Conservation (phyloP, 2,113 vertebrate species). For the Vulpes vulpes region DNA sequence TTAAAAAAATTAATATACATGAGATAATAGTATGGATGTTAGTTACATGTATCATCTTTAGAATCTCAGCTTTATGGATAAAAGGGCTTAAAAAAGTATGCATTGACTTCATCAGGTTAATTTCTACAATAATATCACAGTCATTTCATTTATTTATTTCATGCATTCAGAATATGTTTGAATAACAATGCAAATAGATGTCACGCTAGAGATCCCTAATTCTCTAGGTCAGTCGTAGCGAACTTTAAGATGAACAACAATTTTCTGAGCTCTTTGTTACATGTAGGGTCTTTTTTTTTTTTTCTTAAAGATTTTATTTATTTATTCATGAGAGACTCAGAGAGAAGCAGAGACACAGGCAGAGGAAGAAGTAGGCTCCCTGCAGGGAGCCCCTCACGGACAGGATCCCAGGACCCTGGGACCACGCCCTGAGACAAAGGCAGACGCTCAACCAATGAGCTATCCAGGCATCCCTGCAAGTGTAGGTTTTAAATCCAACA, state of each 20-base stretch:
- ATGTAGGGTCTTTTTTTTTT: no score
- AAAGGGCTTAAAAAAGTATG: background rate
- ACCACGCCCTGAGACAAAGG: no score
- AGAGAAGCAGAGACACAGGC: no score
- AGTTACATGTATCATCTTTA: background rate
- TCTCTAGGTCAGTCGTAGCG: background rate
- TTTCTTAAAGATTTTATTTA: no score
- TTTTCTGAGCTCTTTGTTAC: background rate
- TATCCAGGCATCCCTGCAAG: no score
- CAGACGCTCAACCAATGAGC: no score
- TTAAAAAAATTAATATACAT: no score
- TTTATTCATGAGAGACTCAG: no score
- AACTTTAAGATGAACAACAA: background rate
- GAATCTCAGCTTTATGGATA: background rate
- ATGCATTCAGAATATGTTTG: background rate
- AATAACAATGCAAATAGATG: background rate
- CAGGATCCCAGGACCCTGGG: no score
- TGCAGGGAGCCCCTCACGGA: no score
- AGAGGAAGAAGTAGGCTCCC: no score
- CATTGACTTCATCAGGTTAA: background rate
- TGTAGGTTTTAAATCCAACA: background rate
- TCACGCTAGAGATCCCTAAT: background rate
- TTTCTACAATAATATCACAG: background rate
- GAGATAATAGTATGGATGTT: background rate
- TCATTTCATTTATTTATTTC: background rate